Conservation (phyloP, 2,113 vertebrate species). For the Symphodus melops region DNA sequence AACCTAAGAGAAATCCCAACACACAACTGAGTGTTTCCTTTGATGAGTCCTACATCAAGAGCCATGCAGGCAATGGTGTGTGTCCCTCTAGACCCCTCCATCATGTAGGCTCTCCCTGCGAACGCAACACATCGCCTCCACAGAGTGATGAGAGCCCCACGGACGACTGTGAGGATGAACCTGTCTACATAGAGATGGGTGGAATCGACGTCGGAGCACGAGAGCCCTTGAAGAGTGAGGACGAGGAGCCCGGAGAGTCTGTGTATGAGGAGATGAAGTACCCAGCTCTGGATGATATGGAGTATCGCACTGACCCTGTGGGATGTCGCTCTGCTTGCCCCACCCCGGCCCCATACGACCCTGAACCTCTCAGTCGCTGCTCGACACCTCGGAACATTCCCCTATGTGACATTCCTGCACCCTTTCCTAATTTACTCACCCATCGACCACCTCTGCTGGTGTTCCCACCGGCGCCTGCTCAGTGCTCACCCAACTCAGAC, state of each 20-base stretch:
- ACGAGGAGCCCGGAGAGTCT: conserved; percentile 93
- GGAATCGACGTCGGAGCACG: conserved; percentile 85
- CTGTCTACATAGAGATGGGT: conserved; percentile 99
- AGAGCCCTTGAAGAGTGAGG: conserved; percentile 78
- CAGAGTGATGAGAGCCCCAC: conserved; percentile 83
- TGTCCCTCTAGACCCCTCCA: conserved; percentile 74
- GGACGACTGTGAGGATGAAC: conserved; percentile 91
- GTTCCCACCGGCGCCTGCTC: conserved; percentile 95
- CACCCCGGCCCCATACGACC: conserved; percentile 93
- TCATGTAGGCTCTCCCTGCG: conserved; percentile 68
- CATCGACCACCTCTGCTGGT: conserved; percentile 96
- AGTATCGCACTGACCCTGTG: conserved; percentile 87
- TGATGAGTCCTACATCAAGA: conserved; percentile 94
- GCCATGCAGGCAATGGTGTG: conserved; percentile 83
- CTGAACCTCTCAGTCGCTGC: conserved; percentile 88
- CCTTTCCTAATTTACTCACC: conserved; percentile 97
- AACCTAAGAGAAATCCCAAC: conserved; percentile 97
- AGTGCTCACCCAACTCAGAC: conserved; percentile 97
- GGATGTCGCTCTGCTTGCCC: conserved; percentile 93
- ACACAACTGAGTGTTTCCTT: conserved; percentile 98
- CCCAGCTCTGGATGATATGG: conserved; percentile 91
- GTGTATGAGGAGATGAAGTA: conserved; percentile 99
- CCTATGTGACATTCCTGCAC: conserved; percentile 96
- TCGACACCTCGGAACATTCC: conserved; percentile 89
- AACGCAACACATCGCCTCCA: conserved; percentile 84